Evolutionary conservation across 2,888 invertebrate genomes (phyloP).

Genomic region (Plusia festucae): DNA sequence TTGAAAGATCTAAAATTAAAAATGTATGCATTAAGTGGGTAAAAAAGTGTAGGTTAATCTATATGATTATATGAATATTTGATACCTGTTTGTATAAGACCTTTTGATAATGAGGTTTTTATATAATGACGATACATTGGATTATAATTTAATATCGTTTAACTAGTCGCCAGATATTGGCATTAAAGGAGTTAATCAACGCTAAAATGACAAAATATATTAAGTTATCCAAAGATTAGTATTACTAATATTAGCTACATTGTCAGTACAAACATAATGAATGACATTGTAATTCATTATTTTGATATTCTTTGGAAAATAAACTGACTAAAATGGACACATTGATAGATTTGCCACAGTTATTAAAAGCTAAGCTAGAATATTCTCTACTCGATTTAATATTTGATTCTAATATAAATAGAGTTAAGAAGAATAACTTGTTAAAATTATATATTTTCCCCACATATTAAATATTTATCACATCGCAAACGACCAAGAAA

Average conservation of each 20-base stretch:
- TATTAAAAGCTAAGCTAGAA: no score
- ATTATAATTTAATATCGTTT: background rate
- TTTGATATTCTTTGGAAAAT: no score
- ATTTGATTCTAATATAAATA: background rate
- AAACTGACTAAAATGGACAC: no score
- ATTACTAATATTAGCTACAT: background rate
- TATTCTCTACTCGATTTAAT: no score
- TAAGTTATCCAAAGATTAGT: background rate
- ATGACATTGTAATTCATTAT: background rate
- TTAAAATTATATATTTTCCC: conserved; percentile 5
- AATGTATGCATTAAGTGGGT: conserved; percentile 52
- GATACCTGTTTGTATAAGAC: conserved; percentile 46
- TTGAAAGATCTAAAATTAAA: conserved; percentile 68
- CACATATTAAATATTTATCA: conserved; percentile 19
- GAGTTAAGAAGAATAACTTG: background rate
- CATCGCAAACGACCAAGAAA: conserved; percentile 54
- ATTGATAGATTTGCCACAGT: no score
- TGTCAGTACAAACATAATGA: background rate
- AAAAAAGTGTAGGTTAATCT: conserved; percentile 45
- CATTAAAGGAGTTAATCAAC: background rate
- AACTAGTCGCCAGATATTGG: background rate
- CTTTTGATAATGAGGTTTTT: conserved; percentile 38
- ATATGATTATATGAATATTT: conserved; percentile 46
- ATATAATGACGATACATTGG: conserved; percentile 28
- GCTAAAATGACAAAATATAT: background rate